phyloP scores from a whole-genome alignment of 2,797 vertebrate species.

The Takifugu rubripes region DNA sequence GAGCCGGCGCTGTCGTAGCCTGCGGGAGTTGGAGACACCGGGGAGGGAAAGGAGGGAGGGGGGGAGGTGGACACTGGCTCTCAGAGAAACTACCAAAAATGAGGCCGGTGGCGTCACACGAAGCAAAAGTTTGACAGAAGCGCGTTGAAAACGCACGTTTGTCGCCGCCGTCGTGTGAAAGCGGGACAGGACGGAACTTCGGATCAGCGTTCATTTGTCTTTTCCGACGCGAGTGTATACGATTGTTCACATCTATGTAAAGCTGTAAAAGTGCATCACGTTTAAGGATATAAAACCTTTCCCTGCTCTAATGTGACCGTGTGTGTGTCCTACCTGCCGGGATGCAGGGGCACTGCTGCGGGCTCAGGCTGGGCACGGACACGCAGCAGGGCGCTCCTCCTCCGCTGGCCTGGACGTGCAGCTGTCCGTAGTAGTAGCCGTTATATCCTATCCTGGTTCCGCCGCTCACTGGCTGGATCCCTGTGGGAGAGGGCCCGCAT shows the following conservation, averaged over 20 bases:
- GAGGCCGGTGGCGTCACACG: no score
- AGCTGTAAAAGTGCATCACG: no score
- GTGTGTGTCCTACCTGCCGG: constrained; percentile 80
- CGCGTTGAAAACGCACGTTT: neutral
- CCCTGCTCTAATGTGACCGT: no score
- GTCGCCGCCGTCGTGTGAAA: neutral
- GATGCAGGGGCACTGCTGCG: constrained; percentile 92
- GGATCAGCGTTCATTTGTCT: no score
- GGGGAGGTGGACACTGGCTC: neutral
- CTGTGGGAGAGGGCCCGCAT: constrained; percentile 80
- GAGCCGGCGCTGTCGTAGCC: constrained; percentile 90
- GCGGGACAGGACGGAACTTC: no score
- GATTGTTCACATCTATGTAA: no score
- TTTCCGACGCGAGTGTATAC: no score
- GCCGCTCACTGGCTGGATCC: constrained; percentile 78
- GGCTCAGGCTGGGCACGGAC: constrained; percentile 80
- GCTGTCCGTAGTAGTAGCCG: constrained; percentile 95
- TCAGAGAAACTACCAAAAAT: neutral
- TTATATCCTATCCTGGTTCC: constrained; percentile 88
- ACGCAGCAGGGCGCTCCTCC: constrained; percentile 89
- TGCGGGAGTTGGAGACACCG: constrained; percentile 43
- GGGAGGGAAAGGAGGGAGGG: neutral
- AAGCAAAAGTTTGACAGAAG: no score
- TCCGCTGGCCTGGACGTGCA: constrained; percentile 87
- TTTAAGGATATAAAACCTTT: no score